Evolutionary conservation across 2,113 vertebrate species (phyloP).

Genomic region (Carassius auratus): DNA sequence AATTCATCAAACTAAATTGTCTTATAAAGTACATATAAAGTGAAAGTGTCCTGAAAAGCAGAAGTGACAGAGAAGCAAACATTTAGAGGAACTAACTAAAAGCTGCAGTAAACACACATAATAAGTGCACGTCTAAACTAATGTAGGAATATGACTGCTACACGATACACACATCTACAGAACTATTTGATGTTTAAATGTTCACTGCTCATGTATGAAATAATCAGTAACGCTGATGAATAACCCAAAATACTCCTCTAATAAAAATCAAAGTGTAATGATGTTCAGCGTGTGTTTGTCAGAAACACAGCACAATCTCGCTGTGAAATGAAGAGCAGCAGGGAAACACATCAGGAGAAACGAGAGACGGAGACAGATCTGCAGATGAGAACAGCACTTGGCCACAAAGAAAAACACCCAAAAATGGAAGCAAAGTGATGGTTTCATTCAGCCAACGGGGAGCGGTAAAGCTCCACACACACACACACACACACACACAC

Average conservation of each 20-base stretch:
- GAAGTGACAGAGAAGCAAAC: too few species aligned
- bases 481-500: not conserved
- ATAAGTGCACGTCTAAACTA: not conserved
- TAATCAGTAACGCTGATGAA: not conserved
- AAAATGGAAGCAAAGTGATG: slow-evolving; percentile 19
- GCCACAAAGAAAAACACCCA: slow-evolving; percentile 15
- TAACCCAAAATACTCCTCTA: not conserved
- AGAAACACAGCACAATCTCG: not conserved
- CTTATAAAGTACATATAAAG: too few species aligned
- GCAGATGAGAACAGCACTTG: not conserved
- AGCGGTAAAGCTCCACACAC: slow-evolving; percentile 5
- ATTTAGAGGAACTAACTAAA: not conserved
- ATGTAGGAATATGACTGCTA: not conserved
- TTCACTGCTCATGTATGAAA: not conserved
- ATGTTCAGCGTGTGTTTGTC: not conserved
- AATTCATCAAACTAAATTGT: too few species aligned
- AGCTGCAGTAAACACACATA: not conserved
- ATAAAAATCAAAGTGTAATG: not conserved
- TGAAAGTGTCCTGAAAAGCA: too few species aligned
- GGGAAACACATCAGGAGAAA: slow-evolving; percentile 11
- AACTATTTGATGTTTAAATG: not conserved
- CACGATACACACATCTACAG: too few species aligned
- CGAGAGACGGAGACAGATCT: not conserved
- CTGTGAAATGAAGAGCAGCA: not conserved
- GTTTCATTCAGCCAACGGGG: slow-evolving; percentile 16